phyloP scores from a whole-genome alignment of 2,888 invertebrate genomes.

The Dynastes grantii region DNA sequence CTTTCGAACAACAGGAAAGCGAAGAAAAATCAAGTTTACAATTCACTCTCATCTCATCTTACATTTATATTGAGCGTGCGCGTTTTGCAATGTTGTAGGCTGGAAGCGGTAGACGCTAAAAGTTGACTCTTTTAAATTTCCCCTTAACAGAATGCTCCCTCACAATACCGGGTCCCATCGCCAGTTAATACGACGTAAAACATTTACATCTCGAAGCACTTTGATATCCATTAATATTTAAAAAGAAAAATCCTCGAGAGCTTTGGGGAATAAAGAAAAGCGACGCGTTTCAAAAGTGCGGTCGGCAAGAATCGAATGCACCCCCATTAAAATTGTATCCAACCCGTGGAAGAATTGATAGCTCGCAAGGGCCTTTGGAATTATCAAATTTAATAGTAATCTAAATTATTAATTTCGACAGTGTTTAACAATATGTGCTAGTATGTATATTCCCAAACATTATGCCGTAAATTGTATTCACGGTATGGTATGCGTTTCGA shows the following conservation, averaged over 20 bases:
- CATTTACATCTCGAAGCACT: constrained; percentile 28
- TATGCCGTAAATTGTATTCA: too few species aligned
- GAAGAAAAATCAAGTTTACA: too few species aligned
- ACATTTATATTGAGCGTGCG: neutral
- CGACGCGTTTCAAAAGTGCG: neutral
- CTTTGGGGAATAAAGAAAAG: neutral
- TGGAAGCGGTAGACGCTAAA: neutral
- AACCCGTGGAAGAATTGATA: too few species aligned
- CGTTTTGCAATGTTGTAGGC: too few species aligned
- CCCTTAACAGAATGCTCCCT: neutral
- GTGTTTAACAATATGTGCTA: too few species aligned
- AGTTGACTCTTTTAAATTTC: constrained; percentile 6
- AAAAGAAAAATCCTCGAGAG: constrained; percentile 9
- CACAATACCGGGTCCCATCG: neutral
- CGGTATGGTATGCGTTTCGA: too few species aligned
- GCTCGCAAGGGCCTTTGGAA: too few species aligned
- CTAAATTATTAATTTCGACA: too few species aligned
- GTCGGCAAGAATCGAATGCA: neutral
- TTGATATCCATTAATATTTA: constrained; percentile 27
- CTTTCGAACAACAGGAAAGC: too few species aligned
- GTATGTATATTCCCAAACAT: too few species aligned
- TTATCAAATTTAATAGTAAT: too few species aligned
- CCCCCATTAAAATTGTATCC: neutral
- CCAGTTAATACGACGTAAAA: constrained; percentile 27
- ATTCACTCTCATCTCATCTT: too few species aligned